Conservation (phyloP, 92 coral and sea anemone species). For the Plumapathes pennacea region DNA sequence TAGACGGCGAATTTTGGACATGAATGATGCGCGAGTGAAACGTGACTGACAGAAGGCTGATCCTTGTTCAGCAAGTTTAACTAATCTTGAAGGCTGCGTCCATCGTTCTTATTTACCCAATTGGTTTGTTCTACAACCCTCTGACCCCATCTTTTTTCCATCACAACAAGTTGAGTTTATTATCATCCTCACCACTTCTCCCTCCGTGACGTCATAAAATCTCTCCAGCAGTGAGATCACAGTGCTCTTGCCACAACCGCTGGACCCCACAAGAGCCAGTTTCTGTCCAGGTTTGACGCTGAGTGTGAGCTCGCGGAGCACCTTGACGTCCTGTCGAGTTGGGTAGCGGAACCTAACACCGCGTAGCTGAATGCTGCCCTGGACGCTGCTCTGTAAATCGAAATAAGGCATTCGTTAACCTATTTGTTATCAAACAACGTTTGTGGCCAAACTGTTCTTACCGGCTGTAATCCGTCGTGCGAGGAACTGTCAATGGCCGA, state of each 20-base stretch:
- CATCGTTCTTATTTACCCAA: too few species aligned
- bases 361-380: conserved; percentile 53
- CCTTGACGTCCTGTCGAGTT: conserved; percentile 65
- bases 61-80: too few species aligned
- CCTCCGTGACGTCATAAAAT: conserved; percentile 54
- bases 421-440: too few species aligned
- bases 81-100: too few species aligned
- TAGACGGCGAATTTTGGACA: too few species aligned
- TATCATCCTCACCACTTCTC: conserved; percentile 72
- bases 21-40: too few species aligned
- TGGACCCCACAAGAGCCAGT: conserved; percentile 74
- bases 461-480: conserved; percentile 73
- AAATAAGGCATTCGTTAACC: neutral
- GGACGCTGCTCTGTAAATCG: conserved; percentile 15
- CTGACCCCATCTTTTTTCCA: too few species aligned
- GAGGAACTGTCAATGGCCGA: conserved; percentile 82
- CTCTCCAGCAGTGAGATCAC: conserved; percentile 60
- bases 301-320: conserved; percentile 52
- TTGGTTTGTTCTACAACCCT: too few species aligned
- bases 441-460: too few species aligned
- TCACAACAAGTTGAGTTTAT: too few species aligned
- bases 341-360: conserved; percentile 63
- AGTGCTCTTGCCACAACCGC: conserved; percentile 77
- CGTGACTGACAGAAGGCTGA: too few species aligned
- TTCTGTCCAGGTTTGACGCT: conserved; percentile 54